Base-by-base conservation (phyloP, 2,797 vertebrate genomes). In the Neoniphon sammara region DNA sequence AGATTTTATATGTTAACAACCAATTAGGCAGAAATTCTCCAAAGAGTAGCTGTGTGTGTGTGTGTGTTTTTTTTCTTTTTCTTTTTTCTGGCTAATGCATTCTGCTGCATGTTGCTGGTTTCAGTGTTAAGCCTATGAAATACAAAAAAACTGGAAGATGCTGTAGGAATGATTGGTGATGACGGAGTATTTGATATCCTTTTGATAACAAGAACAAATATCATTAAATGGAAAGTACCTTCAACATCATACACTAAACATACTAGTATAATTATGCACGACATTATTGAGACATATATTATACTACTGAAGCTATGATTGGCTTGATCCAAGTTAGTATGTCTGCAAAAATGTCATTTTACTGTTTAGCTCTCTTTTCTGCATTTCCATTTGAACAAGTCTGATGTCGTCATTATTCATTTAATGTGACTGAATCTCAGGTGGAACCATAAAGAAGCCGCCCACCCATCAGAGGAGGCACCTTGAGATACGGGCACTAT, bases 401-500 rank as follows among this genome's bases (percentile, higher is more conserved):
- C 17, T 65, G 12, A 21, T 7, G 18, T 34, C 17, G 5, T 62
- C 54, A 66, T 50, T 0, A 59, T 34, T 70, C 7, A 42, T 61
- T 60, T 8, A 1, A 34, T 61, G 31, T 21, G 46, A 56, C 25
- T 20, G 42, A 53, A 57, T 66, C 30, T 70, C 46, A 56, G 46
- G 52, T 39, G 54, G 20, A 72, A 44, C 39, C 8, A 12, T 1
- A 57, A 62, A 44, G 57, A 82, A 69, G 63, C 71, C 66, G 39
- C 52, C 63, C 70, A 80, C 34, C 67, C 53, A 30, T 56, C 23
- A 30, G 12, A 63, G 5, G 50, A 39, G 64, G 66, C 63, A 68
- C 47, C 34, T 61, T 46, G 75, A 81, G 73, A 75, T 52, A 53
- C 60, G 67, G 63, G 34, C 57, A 27, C 42, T 27, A 63, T 75